Conservation (phyloP, 2,888 invertebrate species). For the Epinotia nisella region DNA sequence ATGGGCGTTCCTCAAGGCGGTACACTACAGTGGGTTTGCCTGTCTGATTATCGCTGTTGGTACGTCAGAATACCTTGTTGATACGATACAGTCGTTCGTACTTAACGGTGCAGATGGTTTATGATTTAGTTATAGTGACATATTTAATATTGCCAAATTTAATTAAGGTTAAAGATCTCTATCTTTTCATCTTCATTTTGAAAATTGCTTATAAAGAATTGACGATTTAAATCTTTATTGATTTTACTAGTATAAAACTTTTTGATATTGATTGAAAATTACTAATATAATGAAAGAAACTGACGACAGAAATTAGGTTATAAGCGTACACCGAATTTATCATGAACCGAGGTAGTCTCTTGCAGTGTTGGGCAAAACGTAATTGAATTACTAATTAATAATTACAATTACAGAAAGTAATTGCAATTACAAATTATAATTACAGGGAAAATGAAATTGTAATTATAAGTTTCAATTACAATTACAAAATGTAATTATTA, state of each 20-base stretch:
- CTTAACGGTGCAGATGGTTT: slow-evolving; percentile 54
- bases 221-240: no score
- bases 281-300: background rate
- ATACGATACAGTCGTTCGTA: slow-evolving; percentile 62
- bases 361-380: no score
- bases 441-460: no score
- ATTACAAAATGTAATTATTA: no score
- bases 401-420: no score
- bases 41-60: slow-evolving; percentile 87
- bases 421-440: no score
- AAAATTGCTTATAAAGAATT: background rate
- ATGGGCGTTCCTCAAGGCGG: slow-evolving; percentile 89
- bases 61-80: slow-evolving; percentile 88
- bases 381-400: no score
- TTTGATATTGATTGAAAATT: no score
- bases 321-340: no score
- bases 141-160: slow-evolving; percentile 36
- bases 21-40: slow-evolving; percentile 90
- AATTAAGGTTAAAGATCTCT: slow-evolving; percentile 12
- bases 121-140: slow-evolving; percentile 48
- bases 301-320: background rate
- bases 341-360: no score
- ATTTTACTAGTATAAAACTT: no score
- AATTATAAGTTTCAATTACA: no score
- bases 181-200: background rate